These are phyloP conservation scores for Leptopilina boulardi DNA, from an alignment of 1,140 invertebrate species.

Conservation along the genomic window DNA sequence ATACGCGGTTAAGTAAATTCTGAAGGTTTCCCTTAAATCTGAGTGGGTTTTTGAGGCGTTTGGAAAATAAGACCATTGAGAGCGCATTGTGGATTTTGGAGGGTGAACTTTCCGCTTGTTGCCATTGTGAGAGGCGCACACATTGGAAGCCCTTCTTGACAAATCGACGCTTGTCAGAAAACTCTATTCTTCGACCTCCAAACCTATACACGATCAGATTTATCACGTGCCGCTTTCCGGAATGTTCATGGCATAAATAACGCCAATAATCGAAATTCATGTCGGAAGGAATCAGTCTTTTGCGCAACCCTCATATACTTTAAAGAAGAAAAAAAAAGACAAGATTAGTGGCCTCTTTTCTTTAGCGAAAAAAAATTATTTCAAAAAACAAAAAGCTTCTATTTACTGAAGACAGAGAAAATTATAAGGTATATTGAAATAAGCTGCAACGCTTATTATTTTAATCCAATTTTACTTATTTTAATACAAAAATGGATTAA, in stretches of 20 bases:
- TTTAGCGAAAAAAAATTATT: too few species aligned
- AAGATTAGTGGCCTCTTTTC: not conserved
- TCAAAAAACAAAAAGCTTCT: too few species aligned
- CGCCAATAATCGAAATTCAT: constrained; percentile 66
- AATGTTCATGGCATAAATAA: constrained; percentile 62
- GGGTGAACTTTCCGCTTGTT: constrained; percentile 72
- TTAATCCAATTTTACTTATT: too few species aligned
- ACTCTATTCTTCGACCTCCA: constrained; percentile 67
- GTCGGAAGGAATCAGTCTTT: constrained; percentile 39
- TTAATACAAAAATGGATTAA: too few species aligned
- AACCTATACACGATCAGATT: constrained; percentile 62
- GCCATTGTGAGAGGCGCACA: constrained; percentile 68
- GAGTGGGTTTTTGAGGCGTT: constrained; percentile 48
- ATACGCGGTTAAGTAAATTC: constrained; percentile 71
- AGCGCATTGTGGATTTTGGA: constrained; percentile 64
- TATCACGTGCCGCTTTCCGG: constrained; percentile 64
- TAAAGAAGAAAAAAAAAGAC: too few species aligned
- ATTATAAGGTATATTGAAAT: too few species aligned
- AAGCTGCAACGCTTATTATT: too few species aligned
- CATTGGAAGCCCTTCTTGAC: constrained; percentile 72
- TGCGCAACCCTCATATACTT: not conserved
- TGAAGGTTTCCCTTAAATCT: constrained; percentile 66
- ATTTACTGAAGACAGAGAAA: too few species aligned
- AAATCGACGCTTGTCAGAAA: constrained; percentile 73
- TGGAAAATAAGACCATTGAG: constrained; percentile 66